Conservation (phyloP, 2,888 invertebrate species). For the Caradrina clavipalpis region DNA sequence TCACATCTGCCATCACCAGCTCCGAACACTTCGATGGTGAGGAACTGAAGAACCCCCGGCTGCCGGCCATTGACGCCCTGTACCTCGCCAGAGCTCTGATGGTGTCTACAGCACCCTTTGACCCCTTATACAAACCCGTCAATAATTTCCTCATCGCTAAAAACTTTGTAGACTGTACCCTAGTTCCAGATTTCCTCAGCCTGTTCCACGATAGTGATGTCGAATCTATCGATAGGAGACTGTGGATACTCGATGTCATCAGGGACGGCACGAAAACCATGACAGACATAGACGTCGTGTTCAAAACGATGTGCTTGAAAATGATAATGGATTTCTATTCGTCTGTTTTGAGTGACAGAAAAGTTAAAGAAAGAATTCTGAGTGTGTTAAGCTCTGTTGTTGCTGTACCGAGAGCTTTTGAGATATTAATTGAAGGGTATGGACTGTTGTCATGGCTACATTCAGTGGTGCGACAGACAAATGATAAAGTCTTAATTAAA, state of each 20-base stretch:
- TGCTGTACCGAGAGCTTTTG: constrained; percentile 92
- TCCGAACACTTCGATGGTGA: constrained; percentile 60
- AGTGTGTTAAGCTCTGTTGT: constrained; percentile 92
- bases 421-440: constrained; percentile 92
- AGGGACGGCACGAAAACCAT: constrained; percentile 94
- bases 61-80: constrained; percentile 92
- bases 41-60: constrained; percentile 81
- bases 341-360: constrained; percentile 92
- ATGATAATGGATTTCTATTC: constrained; percentile 94
- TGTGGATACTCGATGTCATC: constrained; percentile 95
- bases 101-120: constrained; percentile 93
- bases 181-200: constrained; percentile 97
- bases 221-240: constrained; percentile 92
- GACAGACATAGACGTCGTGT: constrained; percentile 93
- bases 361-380: constrained; percentile 92
- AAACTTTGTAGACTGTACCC: constrained; percentile 93
- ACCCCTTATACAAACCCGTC: constrained; percentile 95
- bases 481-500: constrained; percentile 74
- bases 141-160: constrained; percentile 95
- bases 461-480: constrained; percentile 74
- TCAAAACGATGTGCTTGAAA: constrained; percentile 94
- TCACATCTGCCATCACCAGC: constrained; percentile 79
- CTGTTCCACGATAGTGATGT: constrained; percentile 95
- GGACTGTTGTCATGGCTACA: constrained; percentile 94
- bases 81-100: constrained; percentile 94